phyloP scores from a whole-genome alignment of 2,888 invertebrate genomes.

The Scaptomyza flava region DNA sequence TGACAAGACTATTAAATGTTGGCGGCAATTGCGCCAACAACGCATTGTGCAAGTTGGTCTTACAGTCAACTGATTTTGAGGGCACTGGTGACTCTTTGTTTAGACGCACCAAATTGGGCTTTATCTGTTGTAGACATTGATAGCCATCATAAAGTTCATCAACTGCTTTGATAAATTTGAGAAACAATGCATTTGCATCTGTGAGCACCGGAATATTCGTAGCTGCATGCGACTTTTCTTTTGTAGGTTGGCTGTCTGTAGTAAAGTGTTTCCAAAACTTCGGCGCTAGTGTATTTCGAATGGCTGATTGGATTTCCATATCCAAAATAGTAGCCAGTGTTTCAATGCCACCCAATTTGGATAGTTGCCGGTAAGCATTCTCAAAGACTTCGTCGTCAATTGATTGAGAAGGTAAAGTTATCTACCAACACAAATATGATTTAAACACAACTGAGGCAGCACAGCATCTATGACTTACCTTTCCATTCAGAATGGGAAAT shows the following conservation, averaged over 20 bases:
- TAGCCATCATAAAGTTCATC: conserved; percentile 77
- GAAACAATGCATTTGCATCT: conserved; percentile 64
- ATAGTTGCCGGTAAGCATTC: conserved; percentile 45
- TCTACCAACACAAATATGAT: conserved; percentile 3
- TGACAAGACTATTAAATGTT: conserved; percentile 88
- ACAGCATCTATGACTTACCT: conserved; percentile 46
- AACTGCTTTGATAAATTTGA: conserved; percentile 80
- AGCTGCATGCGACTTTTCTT: conserved; percentile 25
- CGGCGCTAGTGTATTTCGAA: conserved; percentile 79
- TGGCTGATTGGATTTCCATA: conserved; percentile 73
- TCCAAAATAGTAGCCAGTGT: conserved; percentile 71
- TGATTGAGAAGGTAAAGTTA: conserved; percentile 12
- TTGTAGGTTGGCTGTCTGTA: conserved; percentile 16
- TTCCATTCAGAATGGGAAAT: conserved; percentile 78
- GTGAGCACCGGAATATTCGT: conserved; percentile 47
- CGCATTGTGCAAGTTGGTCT: conserved; percentile 63
- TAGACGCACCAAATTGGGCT: conserved; percentile 62
- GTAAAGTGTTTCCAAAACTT: conserved; percentile 82
- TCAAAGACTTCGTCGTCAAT: conserved; percentile 42
- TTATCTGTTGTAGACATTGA: conserved; percentile 60
- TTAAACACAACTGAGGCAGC: background rate
- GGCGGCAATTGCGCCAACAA: conserved; percentile 90
- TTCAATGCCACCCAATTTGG: conserved; percentile 37
- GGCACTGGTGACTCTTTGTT: conserved; percentile 26
- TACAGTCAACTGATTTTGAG: conserved; percentile 86